phyloP scores from a whole-genome alignment of 2,113 vertebrate genomes.

The Uropsilus gracilis region DNA sequence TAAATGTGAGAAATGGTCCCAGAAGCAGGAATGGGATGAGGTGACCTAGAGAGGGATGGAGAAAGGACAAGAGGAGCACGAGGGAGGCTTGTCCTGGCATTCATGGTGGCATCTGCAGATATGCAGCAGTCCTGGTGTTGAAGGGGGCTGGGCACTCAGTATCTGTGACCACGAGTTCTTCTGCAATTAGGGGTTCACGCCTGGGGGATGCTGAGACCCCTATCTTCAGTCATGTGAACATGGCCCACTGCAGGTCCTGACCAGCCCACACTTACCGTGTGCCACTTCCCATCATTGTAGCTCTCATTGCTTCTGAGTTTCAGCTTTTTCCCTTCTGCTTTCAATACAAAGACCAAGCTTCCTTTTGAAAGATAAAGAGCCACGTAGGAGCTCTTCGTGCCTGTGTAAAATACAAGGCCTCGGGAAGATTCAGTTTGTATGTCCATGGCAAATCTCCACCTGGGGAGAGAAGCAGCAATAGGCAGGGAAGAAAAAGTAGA shows the following conservation, averaged over 20 bases:
- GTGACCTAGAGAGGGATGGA: rapidly evolving
- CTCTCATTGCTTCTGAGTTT: slow-evolving; percentile 92
- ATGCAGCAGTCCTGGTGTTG: neutral
- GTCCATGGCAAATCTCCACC: slow-evolving; percentile 92
- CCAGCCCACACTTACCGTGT: slow-evolving; percentile 89
- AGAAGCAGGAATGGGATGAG: neutral
- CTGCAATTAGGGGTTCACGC: too few relatives aligned
- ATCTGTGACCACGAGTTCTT: neutral
- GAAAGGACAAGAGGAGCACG: neutral
- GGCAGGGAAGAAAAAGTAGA: neutral
- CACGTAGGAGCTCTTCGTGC: slow-evolving; percentile 85
- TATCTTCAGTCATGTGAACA: neutral
- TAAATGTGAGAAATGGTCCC: neutral
- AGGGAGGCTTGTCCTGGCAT: neutral
- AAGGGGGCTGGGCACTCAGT: neutral
- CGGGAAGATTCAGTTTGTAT: slow-evolving; percentile 87
- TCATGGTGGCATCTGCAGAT: neutral
- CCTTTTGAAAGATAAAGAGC: slow-evolving; percentile 93
- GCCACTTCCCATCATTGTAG: slow-evolving; percentile 94
- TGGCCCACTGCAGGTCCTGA: too few relatives aligned
- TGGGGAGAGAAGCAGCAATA: slow-evolving; percentile 72
- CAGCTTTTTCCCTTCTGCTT: slow-evolving; percentile 82
- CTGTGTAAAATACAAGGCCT: slow-evolving; percentile 91
- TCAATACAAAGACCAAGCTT: slow-evolving; percentile 88
- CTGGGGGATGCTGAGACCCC: neutral